These are phyloP conservation scores for Delia radicum DNA, from an alignment of 1,140 invertebrate species.

Conservation along the genomic window DNA sequence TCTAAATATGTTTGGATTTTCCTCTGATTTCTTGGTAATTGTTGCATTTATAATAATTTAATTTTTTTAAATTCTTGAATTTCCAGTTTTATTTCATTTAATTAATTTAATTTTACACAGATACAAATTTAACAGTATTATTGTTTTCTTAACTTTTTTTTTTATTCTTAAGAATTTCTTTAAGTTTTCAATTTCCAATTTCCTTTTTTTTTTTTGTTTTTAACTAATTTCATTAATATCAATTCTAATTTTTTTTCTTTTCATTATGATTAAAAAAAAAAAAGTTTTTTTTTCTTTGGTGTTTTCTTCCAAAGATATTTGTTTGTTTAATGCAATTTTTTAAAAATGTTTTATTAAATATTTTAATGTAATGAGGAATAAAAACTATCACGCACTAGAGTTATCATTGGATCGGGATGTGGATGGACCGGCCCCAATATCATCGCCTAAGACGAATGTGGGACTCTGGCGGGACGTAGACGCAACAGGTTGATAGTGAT, in stretches of 20 bases:
- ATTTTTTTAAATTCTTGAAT: slow-evolving; percentile 18
- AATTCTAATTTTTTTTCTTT: slow-evolving; percentile 20
- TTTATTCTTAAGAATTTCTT: slow-evolving; percentile 5
- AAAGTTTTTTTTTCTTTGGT: slow-evolving; percentile 27
- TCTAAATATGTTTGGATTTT: slow-evolving; percentile 20
- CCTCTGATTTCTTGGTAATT: slow-evolving; percentile 26
- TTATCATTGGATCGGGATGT: slow-evolving; percentile 57
- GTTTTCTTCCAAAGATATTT: neutral
- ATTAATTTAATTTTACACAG: slow-evolving; percentile 12
- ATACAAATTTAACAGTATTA: slow-evolving; percentile 21
- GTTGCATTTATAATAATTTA: neutral
- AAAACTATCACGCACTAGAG: slow-evolving; percentile 57
- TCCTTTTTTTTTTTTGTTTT: too few relatives aligned
- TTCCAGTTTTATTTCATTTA: slow-evolving; percentile 18
- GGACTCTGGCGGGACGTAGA: slow-evolving; percentile 56
- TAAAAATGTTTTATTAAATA: slow-evolving; percentile 12
- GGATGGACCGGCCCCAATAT: slow-evolving; percentile 53
- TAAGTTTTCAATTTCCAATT: neutral
- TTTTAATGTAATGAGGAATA: slow-evolving; percentile 44
- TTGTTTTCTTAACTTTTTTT: slow-evolving; percentile 24
- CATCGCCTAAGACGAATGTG: slow-evolving; percentile 55
- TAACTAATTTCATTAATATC: slow-evolving; percentile 9
- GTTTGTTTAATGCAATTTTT: slow-evolving; percentile 18
- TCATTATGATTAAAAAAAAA: slow-evolving; percentile 33
- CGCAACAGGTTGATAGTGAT: slow-evolving; percentile 55